Percentiles rank a stretch among this genome's conserved stretches.
Evolutionary conservation across 1,140 invertebrate genomes (phyloP).

Genomic region (Drosophila virilis): DNA sequence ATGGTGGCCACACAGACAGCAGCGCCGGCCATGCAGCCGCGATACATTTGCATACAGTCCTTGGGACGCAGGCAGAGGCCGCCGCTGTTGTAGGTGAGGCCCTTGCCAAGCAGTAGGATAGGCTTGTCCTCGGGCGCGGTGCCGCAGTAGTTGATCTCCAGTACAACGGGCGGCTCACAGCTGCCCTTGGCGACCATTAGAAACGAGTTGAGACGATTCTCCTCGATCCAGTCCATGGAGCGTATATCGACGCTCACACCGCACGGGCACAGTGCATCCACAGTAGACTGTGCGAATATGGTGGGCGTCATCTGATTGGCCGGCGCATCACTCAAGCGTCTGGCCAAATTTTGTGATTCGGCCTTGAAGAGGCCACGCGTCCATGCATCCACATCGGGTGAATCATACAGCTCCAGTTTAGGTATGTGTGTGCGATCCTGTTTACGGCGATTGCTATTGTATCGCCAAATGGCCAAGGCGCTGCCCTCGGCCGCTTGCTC

Average conservation of each 20-base stretch:
- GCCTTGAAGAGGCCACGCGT: constrained; percentile 89
- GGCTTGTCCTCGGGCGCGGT: constrained; percentile 75
- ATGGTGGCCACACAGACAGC: constrained; percentile 71
- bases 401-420: constrained; percentile 85
- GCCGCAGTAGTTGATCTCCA: constrained; percentile 74
- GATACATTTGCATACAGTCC: constrained; percentile 92
- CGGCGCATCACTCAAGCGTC: constrained; percentile 91
- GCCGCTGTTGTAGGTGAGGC: constrained; percentile 85
- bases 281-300: constrained; percentile 89
- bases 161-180: constrained; percentile 86
- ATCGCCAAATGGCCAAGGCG: constrained; percentile 87
- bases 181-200: constrained; percentile 92
- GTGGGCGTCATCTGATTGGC: constrained; percentile 95
- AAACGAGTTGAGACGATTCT: constrained; percentile 86
- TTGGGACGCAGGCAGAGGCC: constrained; percentile 93
- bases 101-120: constrained; percentile 72
- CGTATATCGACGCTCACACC: constrained; percentile 88
- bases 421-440: constrained; percentile 85
- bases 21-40: constrained; percentile 91
- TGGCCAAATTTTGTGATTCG: constrained; percentile 93
- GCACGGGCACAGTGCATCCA: constrained; percentile 85
- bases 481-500: constrained; percentile 92
- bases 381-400: constrained; percentile 87
- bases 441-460: constrained; percentile 87
- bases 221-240: constrained; percentile 85